Base-by-base conservation (phyloP, 1,140 invertebrate species). In the Hypothenemus hampei region DNA sequence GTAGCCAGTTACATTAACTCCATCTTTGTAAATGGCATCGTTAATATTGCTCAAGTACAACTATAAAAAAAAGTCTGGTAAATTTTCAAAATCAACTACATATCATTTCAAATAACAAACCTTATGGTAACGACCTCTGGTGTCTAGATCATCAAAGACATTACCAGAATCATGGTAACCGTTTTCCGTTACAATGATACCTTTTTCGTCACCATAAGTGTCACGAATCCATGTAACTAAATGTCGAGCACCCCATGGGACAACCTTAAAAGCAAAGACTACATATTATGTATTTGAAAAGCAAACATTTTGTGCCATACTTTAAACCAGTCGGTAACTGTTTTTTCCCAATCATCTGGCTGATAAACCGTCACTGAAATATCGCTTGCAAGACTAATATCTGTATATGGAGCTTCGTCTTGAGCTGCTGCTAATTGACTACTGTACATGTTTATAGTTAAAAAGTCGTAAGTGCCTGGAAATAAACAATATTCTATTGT, bases 161-260 rank as follows among this genome's bases (percentile, higher is more conserved):
- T 40, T 50, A 35, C 58, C 58, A 45, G 55, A 23, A 11, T 75
- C 75, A 53, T 70, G 77, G 68, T 53, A 56, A 10, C 86, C 87
- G 65, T 87, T 89, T 76, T 88, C 86, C 0, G 83, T 83, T 1
- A 89, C 71, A 7, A 82, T 72, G 0, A 87, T 72, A 15, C 70
- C 60, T 0, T 78, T 74, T 64, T 85, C 80, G 36, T 76, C 68
- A n/a, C 13, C 33, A 62, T 85, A 89, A 4, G 75, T 69, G 0
- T 71, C 64, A 37, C 74, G 72, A 7, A 89, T 75, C 76, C 80
- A 83, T 37, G 80, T 80, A 10, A 87, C 64, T 22, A 78, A 15
- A 26, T 73, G 68, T 21, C 80, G 68, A 10, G 84, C 69, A 1
- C 80, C 78, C 61, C 71, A 69, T 1, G 81, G 81, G 13, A 81